A percentile compares a stretch with the other conserved stretches of the same genome.
These are phyloP conservation scores for Pachycephus smyrnensis DNA, from an alignment of 2,888 invertebrate genomes.

Conservation along the genomic window DNA sequence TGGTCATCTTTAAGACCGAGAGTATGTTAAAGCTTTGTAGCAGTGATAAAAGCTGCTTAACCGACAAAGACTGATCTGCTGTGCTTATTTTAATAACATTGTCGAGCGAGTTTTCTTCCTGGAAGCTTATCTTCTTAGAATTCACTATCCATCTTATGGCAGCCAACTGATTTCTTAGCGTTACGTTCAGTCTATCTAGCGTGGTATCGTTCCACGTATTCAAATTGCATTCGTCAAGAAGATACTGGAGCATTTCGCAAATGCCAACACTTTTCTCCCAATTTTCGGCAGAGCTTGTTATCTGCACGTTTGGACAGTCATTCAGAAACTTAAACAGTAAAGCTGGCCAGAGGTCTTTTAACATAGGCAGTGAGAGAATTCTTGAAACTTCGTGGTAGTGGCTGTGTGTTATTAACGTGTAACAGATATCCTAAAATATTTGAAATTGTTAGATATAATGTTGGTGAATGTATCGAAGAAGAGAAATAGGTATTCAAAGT, in stretches of 20 bases:
- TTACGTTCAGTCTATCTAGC: constrained; percentile 34
- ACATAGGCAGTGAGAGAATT: constrained; percentile 41
- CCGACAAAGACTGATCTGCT: constrained; percentile 34
- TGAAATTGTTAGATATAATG: constrained; percentile 9
- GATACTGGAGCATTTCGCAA: constrained; percentile 45
- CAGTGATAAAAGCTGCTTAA: constrained; percentile 45
- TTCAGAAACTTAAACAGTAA: constrained; percentile 50
- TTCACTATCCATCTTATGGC: constrained; percentile 49
- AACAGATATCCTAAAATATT: constrained; percentile 52
- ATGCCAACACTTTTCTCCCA: constrained; percentile 32
- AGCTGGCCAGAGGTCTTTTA: constrained; percentile 52
- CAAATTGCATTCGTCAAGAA: constrained; percentile 45
- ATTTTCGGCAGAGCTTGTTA: constrained; percentile 28
- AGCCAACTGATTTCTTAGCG: constrained; percentile 41
- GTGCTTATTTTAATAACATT: not conserved
- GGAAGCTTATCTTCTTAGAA: constrained; percentile 20
- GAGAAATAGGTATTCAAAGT: constrained; percentile 9
- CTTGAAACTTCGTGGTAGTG: constrained; percentile 41
- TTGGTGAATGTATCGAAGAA: constrained; percentile 12
- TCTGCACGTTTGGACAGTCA: constrained; percentile 36
- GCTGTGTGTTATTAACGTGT: constrained; percentile 40
- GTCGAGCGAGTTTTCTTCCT: not conserved
- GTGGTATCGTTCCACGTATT: constrained; percentile 33
- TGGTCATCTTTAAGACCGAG: constrained; percentile 48
- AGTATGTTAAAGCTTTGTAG: constrained; percentile 47